A percentile compares a stretch with the other conserved stretches of the same genome.
Evolutionary conservation across 1,140 invertebrate genomes (phyloP).

Genomic region (Drosophila kohkoa): DNA sequence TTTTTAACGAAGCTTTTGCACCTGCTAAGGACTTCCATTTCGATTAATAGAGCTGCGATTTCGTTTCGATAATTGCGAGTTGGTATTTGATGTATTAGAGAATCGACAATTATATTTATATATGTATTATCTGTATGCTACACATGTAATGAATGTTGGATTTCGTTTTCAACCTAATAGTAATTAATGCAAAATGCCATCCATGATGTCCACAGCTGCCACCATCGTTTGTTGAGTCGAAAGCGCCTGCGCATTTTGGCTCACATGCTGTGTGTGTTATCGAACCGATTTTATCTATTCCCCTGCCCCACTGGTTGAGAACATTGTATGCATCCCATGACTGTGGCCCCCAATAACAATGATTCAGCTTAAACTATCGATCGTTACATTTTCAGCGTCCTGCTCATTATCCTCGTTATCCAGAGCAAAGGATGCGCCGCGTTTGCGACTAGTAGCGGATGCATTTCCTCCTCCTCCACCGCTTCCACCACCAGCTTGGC

Average conservation of each 20-base stretch:
- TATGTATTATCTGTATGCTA: slow-evolving; percentile 15
- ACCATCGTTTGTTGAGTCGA: slow-evolving; percentile 29
- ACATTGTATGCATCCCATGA: background rate
- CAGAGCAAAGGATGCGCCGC: slow-evolving; percentile 31
- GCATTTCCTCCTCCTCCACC: slow-evolving; percentile 7
- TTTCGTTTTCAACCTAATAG: slow-evolving; percentile 23
- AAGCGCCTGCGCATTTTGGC: slow-evolving; percentile 67
- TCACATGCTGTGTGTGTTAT: slow-evolving; percentile 19
- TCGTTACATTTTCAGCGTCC: slow-evolving; percentile 18
- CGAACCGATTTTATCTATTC: background rate
- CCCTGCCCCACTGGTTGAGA: background rate
- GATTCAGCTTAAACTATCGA: slow-evolving; percentile 32
- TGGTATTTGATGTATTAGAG: slow-evolving; percentile 3
- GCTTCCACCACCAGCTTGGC: slow-evolving; percentile 6
- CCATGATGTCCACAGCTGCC: slow-evolving; percentile 29
- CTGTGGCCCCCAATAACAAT: background rate
- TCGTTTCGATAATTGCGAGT: background rate
- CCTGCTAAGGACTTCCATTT: no score
- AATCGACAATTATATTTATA: slow-evolving; percentile 6
- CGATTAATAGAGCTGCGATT: background rate
- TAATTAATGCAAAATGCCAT: slow-evolving; percentile 44
- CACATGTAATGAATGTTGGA: slow-evolving; percentile 9
- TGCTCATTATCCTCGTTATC: slow-evolving; percentile 42
- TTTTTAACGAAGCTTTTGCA: background rate
- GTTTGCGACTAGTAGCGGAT: slow-evolving; percentile 54